A percentile compares a stretch with the other conserved stretches of the same genome.
phyloP scores from a whole-genome alignment of 2,888 invertebrate species.

The Cyclophora albipunctata region DNA sequence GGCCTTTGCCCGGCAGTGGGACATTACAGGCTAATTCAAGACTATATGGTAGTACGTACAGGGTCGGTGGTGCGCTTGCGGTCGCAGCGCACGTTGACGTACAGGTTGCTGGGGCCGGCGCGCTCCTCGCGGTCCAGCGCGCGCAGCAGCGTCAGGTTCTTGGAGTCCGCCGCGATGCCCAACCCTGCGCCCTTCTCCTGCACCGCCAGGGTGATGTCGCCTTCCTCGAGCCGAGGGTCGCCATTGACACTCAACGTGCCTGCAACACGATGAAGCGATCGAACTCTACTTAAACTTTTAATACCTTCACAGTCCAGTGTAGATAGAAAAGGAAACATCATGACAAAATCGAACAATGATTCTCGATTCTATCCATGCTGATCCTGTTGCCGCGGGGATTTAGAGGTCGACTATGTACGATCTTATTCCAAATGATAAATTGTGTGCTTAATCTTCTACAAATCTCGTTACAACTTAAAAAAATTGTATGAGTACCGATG shows the following conservation, averaged over 20 bases:
- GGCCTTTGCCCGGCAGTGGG: too few species aligned
- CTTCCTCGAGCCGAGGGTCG: constrained; percentile 80
- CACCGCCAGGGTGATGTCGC: constrained; percentile 85
- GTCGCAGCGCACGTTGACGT: constrained; percentile 90
- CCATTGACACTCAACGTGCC: constrained; percentile 86
- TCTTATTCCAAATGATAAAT: too few species aligned
- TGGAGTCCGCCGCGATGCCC: constrained; percentile 83
- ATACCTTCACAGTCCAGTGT: too few species aligned
- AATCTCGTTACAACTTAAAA: too few species aligned
- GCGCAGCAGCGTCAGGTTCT: constrained; percentile 85
- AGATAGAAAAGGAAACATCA: too few species aligned
- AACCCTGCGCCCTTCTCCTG: constrained; percentile 89
- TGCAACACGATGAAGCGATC: constrained; percentile 20
- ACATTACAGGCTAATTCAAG: too few species aligned
- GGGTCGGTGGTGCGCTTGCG: constrained; percentile 85
- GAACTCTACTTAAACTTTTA: too few species aligned
- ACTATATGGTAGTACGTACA: constrained; percentile 50
- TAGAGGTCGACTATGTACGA: too few species aligned
- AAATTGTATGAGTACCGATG: constrained; percentile 69
- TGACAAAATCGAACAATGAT: too few species aligned
- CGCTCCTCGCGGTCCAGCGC: constrained; percentile 90
- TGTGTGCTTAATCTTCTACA: too few species aligned
- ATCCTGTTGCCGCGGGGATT: too few species aligned
- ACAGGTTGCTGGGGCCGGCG: constrained; percentile 88
- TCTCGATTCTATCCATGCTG: too few species aligned